Conservation (phyloP, 1,140 invertebrate genomes). For the Amphibalanus amphitrite region DNA sequence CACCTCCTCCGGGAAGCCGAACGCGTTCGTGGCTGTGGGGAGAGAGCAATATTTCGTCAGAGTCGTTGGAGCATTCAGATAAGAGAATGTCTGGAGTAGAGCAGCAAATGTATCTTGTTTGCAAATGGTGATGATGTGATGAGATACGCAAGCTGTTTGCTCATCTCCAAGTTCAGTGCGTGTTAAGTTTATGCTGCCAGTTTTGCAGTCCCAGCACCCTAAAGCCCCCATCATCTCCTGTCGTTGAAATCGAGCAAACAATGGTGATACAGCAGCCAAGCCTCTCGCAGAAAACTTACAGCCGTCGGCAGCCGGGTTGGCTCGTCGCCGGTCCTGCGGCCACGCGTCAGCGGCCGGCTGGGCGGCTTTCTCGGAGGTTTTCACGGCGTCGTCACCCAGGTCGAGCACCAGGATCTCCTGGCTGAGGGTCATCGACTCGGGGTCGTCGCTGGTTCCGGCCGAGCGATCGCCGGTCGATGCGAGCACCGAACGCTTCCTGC, state of each 20-base stretch:
- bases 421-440: constrained; percentile 63
- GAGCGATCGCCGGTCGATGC: constrained; percentile 22
- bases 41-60: not conserved
- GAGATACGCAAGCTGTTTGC: too few relatives aligned
- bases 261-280: too few relatives aligned
- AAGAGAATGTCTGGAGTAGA: too few relatives aligned
- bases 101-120: too few relatives aligned
- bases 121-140: too few relatives aligned
- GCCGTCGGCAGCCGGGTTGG: not conserved
- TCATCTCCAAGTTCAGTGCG: too few relatives aligned
- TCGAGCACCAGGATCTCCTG: constrained; percentile 84
- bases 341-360: constrained; percentile 8
- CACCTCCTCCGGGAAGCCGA: not conserved
- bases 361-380: constrained; percentile 15
- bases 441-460: constrained; percentile 22
- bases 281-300: too few relatives aligned
- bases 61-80: too few relatives aligned
- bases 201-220: too few relatives aligned
- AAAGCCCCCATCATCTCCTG: too few relatives aligned
- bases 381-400: constrained; percentile 60
- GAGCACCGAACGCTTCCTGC: constrained; percentile 50
- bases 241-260: too few relatives aligned
- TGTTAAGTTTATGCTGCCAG: too few relatives aligned
- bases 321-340: not conserved
- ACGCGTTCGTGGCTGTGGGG: not conserved